Evolutionary conservation across 2,113 vertebrate genomes (phyloP).

Genomic region (Orthonyx spaldingii): DNA sequence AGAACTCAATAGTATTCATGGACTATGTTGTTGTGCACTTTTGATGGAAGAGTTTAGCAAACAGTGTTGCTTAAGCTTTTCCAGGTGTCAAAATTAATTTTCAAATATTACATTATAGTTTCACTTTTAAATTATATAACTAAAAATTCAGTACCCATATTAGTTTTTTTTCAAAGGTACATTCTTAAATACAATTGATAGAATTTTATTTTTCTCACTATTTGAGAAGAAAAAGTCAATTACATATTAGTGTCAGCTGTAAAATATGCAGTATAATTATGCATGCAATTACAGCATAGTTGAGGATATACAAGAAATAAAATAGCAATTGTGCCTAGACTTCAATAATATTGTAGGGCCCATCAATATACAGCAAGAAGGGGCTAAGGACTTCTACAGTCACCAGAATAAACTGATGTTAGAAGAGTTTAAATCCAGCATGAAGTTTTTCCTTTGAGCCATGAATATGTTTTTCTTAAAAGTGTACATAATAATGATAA

Average conservation of each 20-base stretch:
- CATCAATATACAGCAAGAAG: neutral
- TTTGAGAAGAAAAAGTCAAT: neutral
- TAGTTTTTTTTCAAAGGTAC: neutral
- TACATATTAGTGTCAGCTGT: neutral
- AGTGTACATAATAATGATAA: neutral
- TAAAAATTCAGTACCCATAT: neutral
- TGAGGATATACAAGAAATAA: neutral
- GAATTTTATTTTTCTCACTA: neutral
- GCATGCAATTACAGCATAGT: neutral
- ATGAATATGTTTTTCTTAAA: neutral
- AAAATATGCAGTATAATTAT: neutral
- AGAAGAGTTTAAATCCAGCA: neutral
- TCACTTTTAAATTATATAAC: neutral
- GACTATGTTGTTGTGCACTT: neutral
- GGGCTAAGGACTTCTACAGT: rapidly evolving
- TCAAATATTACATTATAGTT: neutral
- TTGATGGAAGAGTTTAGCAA: neutral
- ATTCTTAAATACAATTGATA: neutral
- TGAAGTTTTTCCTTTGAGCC: neutral
- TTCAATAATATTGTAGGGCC: neutral
- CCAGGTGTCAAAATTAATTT: neutral
- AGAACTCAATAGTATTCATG: neutral
- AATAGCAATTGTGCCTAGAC: neutral
- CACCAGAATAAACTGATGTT: neutral
- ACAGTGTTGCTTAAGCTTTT: neutral